Evolutionary conservation across 2,888 invertebrate genomes (phyloP).

Genomic region (Synergus gifuensis): DNA sequence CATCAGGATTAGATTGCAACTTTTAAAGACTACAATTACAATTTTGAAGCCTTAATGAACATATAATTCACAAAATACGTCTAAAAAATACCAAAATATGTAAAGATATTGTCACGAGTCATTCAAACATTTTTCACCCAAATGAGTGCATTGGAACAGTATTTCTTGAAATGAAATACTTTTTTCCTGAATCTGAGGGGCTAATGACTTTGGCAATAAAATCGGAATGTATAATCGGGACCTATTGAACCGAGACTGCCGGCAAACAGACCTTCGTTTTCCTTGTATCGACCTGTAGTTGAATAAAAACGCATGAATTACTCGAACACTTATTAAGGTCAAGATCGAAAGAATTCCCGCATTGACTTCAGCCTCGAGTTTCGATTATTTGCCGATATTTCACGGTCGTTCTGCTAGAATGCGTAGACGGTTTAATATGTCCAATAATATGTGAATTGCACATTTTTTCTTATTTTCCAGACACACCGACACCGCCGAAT

Average conservation of each 20-base stretch:
- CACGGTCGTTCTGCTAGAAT: constrained; percentile 46
- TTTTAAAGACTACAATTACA: neutral
- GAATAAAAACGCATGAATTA: constrained; percentile 31
- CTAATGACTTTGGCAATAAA: neutral
- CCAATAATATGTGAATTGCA: neutral
- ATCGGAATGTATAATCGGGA: constrained; percentile 14
- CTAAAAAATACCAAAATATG: neutral
- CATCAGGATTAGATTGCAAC: neutral
- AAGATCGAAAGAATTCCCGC: constrained; percentile 46
- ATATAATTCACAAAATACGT: neutral
- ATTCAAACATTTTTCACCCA: neutral
- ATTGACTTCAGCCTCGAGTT: constrained; percentile 11
- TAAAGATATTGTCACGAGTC: neutral
- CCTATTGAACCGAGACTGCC: constrained; percentile 14
- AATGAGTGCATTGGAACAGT: neutral
- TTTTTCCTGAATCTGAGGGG: constrained; percentile 7
- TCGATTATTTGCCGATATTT: constrained; percentile 44
- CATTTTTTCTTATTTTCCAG: constrained; percentile 2
- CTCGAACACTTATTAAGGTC: constrained; percentile 46
- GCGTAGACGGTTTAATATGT: neutral
- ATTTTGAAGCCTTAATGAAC: neutral
- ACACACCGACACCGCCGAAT: constrained; percentile 64
- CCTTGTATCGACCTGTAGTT: neutral
- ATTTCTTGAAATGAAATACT: neutral
- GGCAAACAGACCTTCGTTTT: constrained; percentile 1